Evolutionary conservation across 2,888 invertebrate species (phyloP), one percentile per base, ranked within the genome.

Genomic region (Megaustenia siamemsis): DNA sequence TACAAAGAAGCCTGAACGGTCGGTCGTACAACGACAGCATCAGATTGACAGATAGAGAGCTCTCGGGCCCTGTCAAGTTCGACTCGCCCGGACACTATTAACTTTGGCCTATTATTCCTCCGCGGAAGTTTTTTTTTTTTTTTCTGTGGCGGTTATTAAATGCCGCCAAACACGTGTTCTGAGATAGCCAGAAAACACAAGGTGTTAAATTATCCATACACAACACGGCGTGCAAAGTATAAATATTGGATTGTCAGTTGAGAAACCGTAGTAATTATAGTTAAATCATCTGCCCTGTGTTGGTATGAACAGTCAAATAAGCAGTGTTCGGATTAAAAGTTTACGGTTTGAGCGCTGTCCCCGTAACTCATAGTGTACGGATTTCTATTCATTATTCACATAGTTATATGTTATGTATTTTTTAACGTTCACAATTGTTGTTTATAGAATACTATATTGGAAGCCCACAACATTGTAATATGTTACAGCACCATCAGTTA

Each of bases 61-160:
- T 28, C 45, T 45, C 6, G 3, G 32, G 32, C 45, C 1, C 5
- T 40, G 3, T n/a, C n/a, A 73, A 73, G 38, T 45, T 24, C 43
- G 12, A 45, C 71, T 28, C 45, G 10, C 43, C 45, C 28, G 71
- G 45, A 1, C 49, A 32, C 73, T 32, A 38, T 18, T n/a, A 66
- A 73, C 73, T 73, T 73, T 73, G 73, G 73, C 21, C 73, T 35
- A 73, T 49, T 73, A 28, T 73, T 49, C 21, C 38, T 43, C 1
- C 32, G 10, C 3, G 10, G 8, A 8, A 3, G n/a, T 28, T 45
- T 10, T 73, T 32, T 66, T 32, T n/a, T n/a, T 66, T 32, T 4
- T 66, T 28, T 49, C 73, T 10, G n/a, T 28, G 18, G 32, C 32
- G 38, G 24, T 73, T n/a, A n/a, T n/a, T 73, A 32, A 49, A 49